phyloP scores from a whole-genome alignment of 2,888 invertebrate species.

The Aricia artaxerxes region DNA sequence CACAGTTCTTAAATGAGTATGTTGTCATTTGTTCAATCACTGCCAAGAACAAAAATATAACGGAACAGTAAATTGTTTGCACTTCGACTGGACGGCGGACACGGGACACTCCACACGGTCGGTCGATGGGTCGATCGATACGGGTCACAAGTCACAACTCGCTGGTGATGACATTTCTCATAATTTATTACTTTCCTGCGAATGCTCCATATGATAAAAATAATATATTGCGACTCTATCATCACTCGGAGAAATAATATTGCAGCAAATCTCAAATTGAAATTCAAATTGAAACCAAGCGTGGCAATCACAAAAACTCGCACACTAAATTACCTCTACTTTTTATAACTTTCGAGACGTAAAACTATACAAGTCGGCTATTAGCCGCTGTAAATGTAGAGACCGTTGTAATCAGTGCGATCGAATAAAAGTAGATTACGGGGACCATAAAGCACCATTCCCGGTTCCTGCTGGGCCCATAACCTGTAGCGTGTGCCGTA shows the following conservation, averaged over 20 bases:
- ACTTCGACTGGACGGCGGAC: constrained; percentile 10
- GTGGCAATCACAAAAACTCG: constrained; percentile 9
- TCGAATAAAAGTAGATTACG: constrained; percentile 17
- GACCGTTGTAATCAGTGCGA: neutral
- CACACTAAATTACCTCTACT: neutral
- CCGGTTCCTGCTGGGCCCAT: neutral
- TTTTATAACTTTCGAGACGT: constrained; percentile 19
- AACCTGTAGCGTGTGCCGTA: neutral
- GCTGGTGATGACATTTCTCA: constrained; percentile 8
- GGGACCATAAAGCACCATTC: neutral
- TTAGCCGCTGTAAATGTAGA: neutral
- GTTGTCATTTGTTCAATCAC: neutral
- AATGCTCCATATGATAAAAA: constrained; percentile 31
- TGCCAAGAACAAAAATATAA: constrained; percentile 27
- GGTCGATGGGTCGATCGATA: constrained; percentile 44
- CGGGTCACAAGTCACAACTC: constrained; percentile 50
- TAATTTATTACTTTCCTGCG: constrained; percentile 31
- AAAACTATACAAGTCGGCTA: constrained; percentile 7
- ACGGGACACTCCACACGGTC: constrained; percentile 19
- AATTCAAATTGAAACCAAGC: neutral
- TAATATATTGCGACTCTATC: constrained; percentile 27
- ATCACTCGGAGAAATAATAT: neutral
- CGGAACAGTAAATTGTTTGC: constrained; percentile 25
- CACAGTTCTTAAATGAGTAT: constrained; percentile 6
- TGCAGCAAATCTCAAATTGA: constrained; percentile 8